Conservation (phyloP, 2,888 invertebrate genomes). For the Onthophagus sagittarius region DNA sequence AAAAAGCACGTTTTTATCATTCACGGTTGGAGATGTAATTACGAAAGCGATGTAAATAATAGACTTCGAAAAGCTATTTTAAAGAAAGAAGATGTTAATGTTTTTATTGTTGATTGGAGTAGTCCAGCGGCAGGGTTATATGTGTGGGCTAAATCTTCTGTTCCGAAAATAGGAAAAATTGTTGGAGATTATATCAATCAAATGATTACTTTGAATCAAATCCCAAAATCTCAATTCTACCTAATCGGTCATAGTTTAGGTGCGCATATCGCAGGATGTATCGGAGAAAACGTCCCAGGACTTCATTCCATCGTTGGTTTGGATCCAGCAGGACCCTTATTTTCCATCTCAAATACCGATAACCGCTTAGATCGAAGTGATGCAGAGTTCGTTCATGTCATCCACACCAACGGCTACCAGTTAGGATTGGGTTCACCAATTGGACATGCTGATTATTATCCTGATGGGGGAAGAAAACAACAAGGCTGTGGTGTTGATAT, state of each 20-base stretch:
- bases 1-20: constrained; percentile 36
- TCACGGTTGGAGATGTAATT: constrained; percentile 41
- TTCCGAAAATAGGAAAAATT: constrained; percentile 31
- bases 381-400: constrained; percentile 41
- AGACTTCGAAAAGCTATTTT: constrained; percentile 32
- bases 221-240: constrained; percentile 29
- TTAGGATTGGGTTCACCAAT: constrained; percentile 33
- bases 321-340: constrained; percentile 42
- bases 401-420: constrained; percentile 38
- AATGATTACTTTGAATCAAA: constrained; percentile 28
- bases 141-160: constrained; percentile 28
- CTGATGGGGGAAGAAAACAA: constrained; percentile 43
- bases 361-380: constrained; percentile 40
- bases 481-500: constrained; percentile 42
- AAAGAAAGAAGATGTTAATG: constrained; percentile 35
- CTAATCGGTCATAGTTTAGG: constrained; percentile 40
- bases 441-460: constrained; percentile 43
- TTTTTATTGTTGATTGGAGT: constrained; percentile 42
- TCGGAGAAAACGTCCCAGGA: constrained; percentile 29
- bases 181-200: constrained; percentile 34
- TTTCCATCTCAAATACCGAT: constrained; percentile 28
- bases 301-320: constrained; percentile 39
- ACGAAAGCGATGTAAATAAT: constrained; percentile 31
- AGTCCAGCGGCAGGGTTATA: constrained; percentile 32
- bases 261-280: constrained; percentile 40